Conservation (phyloP, 2,888 invertebrate species). For the Acleris holmiana region DNA sequence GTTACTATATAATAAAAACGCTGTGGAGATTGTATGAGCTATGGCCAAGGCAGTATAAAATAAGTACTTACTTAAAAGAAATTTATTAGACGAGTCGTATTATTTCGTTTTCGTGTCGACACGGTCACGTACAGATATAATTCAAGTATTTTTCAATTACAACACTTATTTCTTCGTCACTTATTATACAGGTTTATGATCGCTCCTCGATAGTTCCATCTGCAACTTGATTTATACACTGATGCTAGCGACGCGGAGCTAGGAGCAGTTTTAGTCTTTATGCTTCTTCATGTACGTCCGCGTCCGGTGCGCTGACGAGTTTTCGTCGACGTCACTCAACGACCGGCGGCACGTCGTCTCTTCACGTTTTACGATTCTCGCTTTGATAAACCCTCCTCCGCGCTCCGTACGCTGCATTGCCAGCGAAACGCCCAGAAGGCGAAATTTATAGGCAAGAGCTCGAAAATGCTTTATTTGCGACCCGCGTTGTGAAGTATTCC, state of each 20-base stretch:
- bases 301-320: conserved; percentile 17
- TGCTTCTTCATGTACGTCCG: conserved; percentile 39
- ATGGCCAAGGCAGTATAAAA: too few relatives aligned
- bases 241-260: background rate
- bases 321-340: conserved; percentile 28
- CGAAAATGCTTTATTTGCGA: conserved; percentile 31
- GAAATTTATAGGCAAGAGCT: conserved; percentile 35
- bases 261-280: conserved; percentile 49
- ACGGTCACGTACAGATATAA: too few relatives aligned
- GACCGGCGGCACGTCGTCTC: conserved; percentile 35
- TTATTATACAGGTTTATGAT: too few relatives aligned
- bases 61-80: too few relatives aligned
- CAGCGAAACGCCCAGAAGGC: conserved; percentile 27
- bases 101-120: too few relatives aligned
- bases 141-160: too few relatives aligned
- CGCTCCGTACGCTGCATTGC: conserved; percentile 12
- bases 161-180: too few relatives aligned
- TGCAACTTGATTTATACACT: background rate
- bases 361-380: conserved; percentile 35
- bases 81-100: too few relatives aligned
- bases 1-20: conserved; percentile 5
- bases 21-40: background rate
- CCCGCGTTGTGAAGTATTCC: conserved; percentile 20
- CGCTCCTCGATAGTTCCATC: background rate
- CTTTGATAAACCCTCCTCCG: conserved; percentile 28